These are phyloP conservation scores for Bombycilla garrulus DNA, from an alignment of 2,113 vertebrate genomes.

Conservation along the genomic window DNA sequence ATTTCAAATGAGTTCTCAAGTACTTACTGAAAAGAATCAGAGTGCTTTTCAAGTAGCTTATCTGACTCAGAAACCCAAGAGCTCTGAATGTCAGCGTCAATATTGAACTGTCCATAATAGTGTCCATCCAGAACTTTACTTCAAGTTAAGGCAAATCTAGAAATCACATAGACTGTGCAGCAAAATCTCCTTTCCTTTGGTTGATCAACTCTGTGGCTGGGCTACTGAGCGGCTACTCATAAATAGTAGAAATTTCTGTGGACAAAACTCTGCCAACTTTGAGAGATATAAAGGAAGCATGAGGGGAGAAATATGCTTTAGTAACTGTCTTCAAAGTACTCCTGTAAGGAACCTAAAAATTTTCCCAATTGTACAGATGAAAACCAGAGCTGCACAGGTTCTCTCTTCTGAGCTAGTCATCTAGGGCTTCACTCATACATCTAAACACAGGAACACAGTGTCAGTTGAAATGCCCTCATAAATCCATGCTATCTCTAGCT, in stretches of 20 bases:
- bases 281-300: not conserved
- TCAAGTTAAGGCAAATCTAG: not conserved
- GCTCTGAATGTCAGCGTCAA: not conserved
- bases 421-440: not conserved
- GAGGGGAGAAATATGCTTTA: not conserved
- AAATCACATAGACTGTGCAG: not conserved
- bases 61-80: not conserved
- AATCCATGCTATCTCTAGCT: not conserved
- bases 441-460: not conserved
- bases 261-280: not conserved
- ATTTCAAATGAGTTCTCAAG: not conserved
- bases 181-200: not conserved
- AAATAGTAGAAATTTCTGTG: not conserved
- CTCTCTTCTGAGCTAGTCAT: not conserved
- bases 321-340: not conserved
- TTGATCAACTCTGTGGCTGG: not conserved
- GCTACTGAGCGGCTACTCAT: not conserved
- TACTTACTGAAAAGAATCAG: not conserved
- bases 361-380: not conserved
- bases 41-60: not conserved
- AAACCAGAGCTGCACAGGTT: not conserved
- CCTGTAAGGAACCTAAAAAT: not conserved
- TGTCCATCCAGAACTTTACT: not conserved
- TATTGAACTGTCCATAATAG: not conserved
- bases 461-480: not conserved